Base-by-base conservation (phyloP, 2,888 invertebrate species). In the Busseola fusca region DNA sequence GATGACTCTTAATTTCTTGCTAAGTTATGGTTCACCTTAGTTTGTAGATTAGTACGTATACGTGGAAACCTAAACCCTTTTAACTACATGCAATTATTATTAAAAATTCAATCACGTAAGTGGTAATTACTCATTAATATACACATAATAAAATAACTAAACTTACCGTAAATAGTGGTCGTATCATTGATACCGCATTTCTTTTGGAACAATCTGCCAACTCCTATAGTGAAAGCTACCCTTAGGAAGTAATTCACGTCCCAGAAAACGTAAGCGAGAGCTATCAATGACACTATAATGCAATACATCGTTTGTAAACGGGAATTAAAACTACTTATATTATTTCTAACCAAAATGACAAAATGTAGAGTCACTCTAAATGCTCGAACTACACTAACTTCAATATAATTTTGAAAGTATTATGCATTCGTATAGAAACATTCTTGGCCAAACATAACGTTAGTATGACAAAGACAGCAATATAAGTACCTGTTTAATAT, bases 201-300 rank as follows among this genome's bases (percentile, higher is more conserved):
- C 89, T 96, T 97, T 88, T 97, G 96, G 79, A 98, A 97, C 52
- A 97, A 86, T 84, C 97, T 96, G 0, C 97, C 97, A 84, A 96
- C 95, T 27, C 96, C 96, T n/a, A 98, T 96, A 0, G 97, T 97
- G 80, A 97, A 96, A n/a, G 96, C 93, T 71, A 97, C 96, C 82
- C 98, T 96, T 40, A 98, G 88, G 86, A 98, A 98, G 86, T 98
- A 98, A 89, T 98, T 97, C 3, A 98, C 97, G 91, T 98, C 98
- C 95, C 97, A 97, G 70, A 97, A 96, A 27, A 97, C 92, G 87
- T 98, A 98, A 48, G 97, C 91, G 48, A 97, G 88, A 16, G 96
- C 94, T 69, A 96, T 85, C 42, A 94, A 81, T 1, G 92, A 87
- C 56, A 89, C 90, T 78, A 94, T 82, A 58, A 93, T 82, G 84